Evolutionary conservation across 1,140 invertebrate genomes (phyloP).

Genomic region (Frieseomelitta varia): DNA sequence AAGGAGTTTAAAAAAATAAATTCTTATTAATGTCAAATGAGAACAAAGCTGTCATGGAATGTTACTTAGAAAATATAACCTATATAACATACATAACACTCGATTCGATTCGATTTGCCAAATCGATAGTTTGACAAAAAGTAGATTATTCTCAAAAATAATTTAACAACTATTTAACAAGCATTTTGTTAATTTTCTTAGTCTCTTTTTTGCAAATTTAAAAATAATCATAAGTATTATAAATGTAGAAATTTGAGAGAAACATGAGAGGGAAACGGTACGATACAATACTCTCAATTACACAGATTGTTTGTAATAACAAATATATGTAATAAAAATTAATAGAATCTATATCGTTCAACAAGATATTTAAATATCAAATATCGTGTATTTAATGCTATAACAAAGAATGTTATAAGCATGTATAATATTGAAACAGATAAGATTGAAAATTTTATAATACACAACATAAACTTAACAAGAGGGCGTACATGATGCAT

Average conservation of each 20-base stretch:
- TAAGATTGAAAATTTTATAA: not conserved
- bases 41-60: slow-evolving; percentile 9
- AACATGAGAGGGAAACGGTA: not conserved
- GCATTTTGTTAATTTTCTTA: not conserved
- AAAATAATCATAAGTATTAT: not conserved
- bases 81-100: slow-evolving; percentile 5
- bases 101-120: slow-evolving; percentile 19
- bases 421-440: not conserved
- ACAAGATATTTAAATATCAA: not conserved
- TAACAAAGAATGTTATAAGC: not conserved
- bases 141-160: not conserved
- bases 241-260: not conserved
- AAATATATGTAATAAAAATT: not conserved
- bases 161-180: not conserved
- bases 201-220: not conserved
- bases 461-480: not conserved
- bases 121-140: not conserved
- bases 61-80: slow-evolving; percentile 45
- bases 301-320: not conserved
- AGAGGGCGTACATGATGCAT: not conserved
- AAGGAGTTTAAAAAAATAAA: slow-evolving; percentile 9
- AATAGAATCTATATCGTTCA: not conserved
- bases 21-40: not conserved
- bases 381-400: not conserved
- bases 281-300: not conserved